Percentiles rank a stretch among this genome's conserved stretches.
These are phyloP conservation scores for Xanthia icteritia DNA, from an alignment of 2,888 invertebrate species.

Conservation along the genomic window DNA sequence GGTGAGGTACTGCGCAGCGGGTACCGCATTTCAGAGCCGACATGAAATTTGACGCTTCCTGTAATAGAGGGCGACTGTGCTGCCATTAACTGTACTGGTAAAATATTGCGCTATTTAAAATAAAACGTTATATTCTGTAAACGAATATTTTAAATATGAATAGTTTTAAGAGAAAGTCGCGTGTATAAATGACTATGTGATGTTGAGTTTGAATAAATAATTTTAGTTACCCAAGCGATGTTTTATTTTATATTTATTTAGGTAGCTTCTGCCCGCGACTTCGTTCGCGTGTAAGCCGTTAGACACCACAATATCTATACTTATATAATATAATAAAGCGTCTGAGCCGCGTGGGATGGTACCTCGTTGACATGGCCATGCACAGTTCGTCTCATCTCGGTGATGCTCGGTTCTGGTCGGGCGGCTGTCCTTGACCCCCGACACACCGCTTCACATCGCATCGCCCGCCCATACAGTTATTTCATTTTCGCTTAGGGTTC, in stretches of 20 bases:
- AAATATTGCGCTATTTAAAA: slow-evolving; percentile 37
- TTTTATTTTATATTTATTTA: slow-evolving; percentile 43
- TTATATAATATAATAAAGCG: too few species aligned
- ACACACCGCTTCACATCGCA: too few species aligned
- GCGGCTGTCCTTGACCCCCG: too few species aligned
- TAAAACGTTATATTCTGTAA: slow-evolving; percentile 48
- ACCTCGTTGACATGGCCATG: too few species aligned
- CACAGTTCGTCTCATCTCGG: too few species aligned
- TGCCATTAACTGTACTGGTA: slow-evolving; percentile 2
- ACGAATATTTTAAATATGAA: slow-evolving; percentile 43
- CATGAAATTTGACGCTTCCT: not conserved
- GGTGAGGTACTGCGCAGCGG: not conserved
- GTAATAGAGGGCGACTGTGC: not conserved
- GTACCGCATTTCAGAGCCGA: not conserved
- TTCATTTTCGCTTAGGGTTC: too few species aligned
- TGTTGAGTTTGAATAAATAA: slow-evolving; percentile 87
- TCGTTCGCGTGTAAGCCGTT: not conserved
- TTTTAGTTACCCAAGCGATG: slow-evolving; percentile 80
- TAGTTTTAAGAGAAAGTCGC: slow-evolving; percentile 65
- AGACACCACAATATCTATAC: not conserved
- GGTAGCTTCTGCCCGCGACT: not conserved
- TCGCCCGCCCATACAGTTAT: too few species aligned
- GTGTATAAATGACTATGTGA: slow-evolving; percentile 77
- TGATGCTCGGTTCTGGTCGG: too few species aligned
- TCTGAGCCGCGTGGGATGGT: too few species aligned